phyloP scores from a whole-genome alignment of 2,888 invertebrate genomes.

The Lithophane leautieri region DNA sequence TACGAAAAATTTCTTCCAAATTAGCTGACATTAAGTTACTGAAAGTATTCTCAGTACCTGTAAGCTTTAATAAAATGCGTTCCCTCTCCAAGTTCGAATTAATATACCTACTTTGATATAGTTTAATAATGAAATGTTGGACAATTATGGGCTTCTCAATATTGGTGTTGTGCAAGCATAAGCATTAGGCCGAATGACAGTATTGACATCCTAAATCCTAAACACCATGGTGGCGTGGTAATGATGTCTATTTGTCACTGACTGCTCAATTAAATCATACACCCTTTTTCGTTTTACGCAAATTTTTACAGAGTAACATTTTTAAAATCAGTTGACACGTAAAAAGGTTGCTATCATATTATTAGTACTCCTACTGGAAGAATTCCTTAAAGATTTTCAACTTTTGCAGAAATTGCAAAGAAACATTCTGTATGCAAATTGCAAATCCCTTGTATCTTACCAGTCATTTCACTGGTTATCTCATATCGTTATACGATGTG shows the following conservation, averaged over 20 bases:
- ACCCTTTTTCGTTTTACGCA: neutral
- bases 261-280: neutral
- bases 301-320: neutral
- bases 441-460: neutral
- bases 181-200: neutral
- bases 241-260: conserved; percentile 18
- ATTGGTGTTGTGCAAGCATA: neutral
- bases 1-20: neutral
- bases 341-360: neutral
- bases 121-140: neutral
- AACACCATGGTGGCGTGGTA: no score
- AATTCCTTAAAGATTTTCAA: neutral
- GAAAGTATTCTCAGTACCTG: neutral
- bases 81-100: neutral
- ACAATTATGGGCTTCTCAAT: neutral
- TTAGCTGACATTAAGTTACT: neutral
- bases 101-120: neutral
- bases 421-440: neutral
- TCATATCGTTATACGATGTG: neutral
- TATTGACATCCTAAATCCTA: no score
- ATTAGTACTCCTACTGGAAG: neutral
- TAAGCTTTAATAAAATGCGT: neutral
- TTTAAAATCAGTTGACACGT: neutral
- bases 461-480: neutral
- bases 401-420: neutral